phyloP scores from a whole-genome alignment of 30 jellyfish, hydroid and myxozoan genomes.

The Turritopsis dohrnii region DNA sequence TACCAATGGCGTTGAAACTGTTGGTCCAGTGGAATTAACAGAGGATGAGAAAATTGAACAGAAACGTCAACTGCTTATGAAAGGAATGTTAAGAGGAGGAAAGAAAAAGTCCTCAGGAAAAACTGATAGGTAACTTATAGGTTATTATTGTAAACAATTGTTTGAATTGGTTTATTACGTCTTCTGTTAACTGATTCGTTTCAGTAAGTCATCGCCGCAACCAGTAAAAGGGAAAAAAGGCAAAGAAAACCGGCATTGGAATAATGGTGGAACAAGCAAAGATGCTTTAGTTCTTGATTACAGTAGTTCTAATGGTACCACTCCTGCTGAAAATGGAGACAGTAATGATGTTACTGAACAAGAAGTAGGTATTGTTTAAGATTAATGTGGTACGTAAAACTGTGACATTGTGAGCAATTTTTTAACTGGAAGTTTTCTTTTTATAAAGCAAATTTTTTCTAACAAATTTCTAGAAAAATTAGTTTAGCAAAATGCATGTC shows the following conservation, averaged over 20 bases:
- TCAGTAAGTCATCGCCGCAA: slow-evolving; percentile 41
- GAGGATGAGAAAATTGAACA: slow-evolving; percentile 76
- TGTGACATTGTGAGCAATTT: no score
- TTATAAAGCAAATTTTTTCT: no score
- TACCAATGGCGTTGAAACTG: slow-evolving; percentile 27
- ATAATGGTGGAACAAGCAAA: slow-evolving; percentile 69
- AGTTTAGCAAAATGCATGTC: no score
- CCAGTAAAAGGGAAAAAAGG: slow-evolving; percentile 54
- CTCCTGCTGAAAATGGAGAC: slow-evolving; percentile 28
- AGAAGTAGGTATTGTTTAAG: slow-evolving; percentile 38
- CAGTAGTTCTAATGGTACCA: slow-evolving; percentile 41
- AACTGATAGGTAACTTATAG: slow-evolving; percentile 18
- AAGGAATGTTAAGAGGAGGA: slow-evolving; percentile 76
- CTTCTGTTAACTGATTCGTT: background rate
- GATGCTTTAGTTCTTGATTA: slow-evolving; percentile 68
- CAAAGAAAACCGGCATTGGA: slow-evolving; percentile 82
- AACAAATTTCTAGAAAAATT: no score
- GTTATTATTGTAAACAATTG: no score
- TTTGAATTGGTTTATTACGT: background rate
- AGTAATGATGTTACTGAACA: slow-evolving; percentile 45
- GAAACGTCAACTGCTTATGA: slow-evolving; percentile 57
- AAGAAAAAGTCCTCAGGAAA: slow-evolving; percentile 54
- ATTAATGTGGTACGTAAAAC: no score
- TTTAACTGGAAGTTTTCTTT: no score
- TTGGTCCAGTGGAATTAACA: slow-evolving; percentile 27